These are phyloP conservation scores for Thalassarche chlororhynchos DNA, from an alignment of 2,113 vertebrate genomes.

Conservation along the genomic window DNA sequence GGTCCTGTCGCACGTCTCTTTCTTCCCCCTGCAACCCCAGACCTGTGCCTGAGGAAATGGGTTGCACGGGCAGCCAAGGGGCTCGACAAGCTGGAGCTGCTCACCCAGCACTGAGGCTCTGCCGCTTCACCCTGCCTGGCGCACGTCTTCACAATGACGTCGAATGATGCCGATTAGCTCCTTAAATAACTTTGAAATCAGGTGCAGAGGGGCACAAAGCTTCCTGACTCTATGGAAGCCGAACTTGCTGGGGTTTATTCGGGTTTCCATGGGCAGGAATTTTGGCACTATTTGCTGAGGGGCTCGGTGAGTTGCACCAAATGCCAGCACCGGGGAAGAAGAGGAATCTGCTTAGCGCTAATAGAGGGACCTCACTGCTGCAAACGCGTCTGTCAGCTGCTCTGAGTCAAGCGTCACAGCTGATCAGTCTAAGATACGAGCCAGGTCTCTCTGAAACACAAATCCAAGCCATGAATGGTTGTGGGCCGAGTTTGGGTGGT, in stretches of 20 bases:
- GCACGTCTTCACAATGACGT: background rate
- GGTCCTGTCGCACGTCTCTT: background rate
- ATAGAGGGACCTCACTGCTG: background rate
- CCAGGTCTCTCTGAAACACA: background rate
- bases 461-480: background rate
- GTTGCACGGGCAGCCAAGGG: background rate
- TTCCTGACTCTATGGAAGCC: background rate
- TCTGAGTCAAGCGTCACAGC: background rate
- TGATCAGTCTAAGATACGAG: background rate
- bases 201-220: background rate
- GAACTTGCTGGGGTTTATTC: background rate
- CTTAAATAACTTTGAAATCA: background rate
- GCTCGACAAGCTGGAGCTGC: background rate
- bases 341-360: background rate
- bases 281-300: background rate
- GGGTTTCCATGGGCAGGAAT: background rate
- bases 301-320: fast-evolving
- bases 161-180: fast-evolving
- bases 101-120: background rate
- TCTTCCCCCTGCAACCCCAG: background rate
- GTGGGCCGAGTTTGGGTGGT: background rate
- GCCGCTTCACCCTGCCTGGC: fast-evolving
- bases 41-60: fast-evolving
- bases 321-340: background rate
- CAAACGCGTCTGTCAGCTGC: background rate